Evolutionary conservation across 2,113 vertebrate species (phyloP), one percentile per base, ranked within the genome.

Genomic region (Nycticebus coucang): DNA sequence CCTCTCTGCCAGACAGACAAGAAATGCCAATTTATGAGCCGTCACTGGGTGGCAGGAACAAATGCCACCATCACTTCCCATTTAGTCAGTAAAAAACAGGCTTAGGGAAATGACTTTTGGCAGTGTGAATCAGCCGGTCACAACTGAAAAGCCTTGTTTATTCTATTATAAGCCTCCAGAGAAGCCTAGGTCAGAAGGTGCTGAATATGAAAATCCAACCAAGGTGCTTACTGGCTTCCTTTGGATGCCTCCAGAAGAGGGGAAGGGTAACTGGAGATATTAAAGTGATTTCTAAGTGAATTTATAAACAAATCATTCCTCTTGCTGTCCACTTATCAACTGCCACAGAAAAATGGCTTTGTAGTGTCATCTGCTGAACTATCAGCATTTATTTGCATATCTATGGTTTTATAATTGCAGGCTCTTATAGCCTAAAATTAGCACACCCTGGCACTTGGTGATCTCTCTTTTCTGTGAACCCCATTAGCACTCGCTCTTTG

Each of bases 381-480:
- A 89, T 59, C 82, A 95, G 94, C 83, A 84, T 96, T 87, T 91
- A 94, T 97, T 97, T 96, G 95, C 96, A 96, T 95, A 94, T 97
- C 64, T 91, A 79, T 91, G 92, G 45, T 41, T 89, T 97, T 96
- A 95, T 96, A 97, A 97, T 95, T 96, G 62, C 50, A 92, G 82
- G 68, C 35, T 97, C 66, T 94, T 81, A 83, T 59, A 78, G 77
- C 37, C 89, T 95, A 78, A 93, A 94, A 97, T 96, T 95, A 96
- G 91, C 84, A 97, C 28, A 94, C 6, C 22, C 59, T 62, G 75
- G 64, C 87, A 80, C 53, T 91, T 81, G 64, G 69, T 81, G 87
- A 96, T 71, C 93, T 96, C 66, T 75, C 71, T 95, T 55, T 94
- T 89, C 87, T 97, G 57, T 91, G 66, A 97, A 93, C 77, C 78